phyloP scores from a whole-genome alignment of 2,888 invertebrate genomes.

The Tetanocera ferruginea region DNA sequence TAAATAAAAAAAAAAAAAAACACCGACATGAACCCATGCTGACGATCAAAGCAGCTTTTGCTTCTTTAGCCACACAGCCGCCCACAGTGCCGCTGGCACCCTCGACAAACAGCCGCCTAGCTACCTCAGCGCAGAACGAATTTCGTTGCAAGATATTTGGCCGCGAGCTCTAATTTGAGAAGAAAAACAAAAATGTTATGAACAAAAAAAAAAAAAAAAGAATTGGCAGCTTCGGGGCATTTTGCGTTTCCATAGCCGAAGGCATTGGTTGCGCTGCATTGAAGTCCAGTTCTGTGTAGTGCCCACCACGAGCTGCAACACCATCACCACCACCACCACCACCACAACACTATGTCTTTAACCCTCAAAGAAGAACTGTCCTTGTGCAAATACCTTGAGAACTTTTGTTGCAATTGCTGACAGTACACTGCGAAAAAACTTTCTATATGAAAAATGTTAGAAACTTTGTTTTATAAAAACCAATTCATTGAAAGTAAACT shows the following conservation, averaged over 20 bases:
- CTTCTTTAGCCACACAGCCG: conserved; percentile 15
- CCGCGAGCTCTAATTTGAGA: conserved; percentile 43
- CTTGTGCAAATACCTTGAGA: conserved; percentile 9
- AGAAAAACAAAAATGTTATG: conserved; percentile 40
- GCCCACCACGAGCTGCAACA: no score
- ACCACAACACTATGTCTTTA: no score
- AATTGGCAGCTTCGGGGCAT: conserved; percentile 2
- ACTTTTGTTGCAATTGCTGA: background rate
- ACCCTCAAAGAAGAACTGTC: background rate
- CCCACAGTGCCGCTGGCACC: conserved; percentile 22
- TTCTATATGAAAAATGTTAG: no score
- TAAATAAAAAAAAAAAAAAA: background rate
- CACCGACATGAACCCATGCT: background rate
- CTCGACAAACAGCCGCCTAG: no score
- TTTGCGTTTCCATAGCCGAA: background rate
- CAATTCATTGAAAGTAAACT: background rate
- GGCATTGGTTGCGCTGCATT: conserved; percentile 5
- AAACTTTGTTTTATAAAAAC: no score
- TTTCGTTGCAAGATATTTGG: conserved; percentile 26
- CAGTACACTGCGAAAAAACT: background rate
- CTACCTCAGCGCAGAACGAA: background rate
- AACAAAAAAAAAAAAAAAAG: no score
- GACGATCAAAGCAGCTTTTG: background rate
- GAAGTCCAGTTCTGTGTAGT: background rate
- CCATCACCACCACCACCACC: background rate